Evolutionary conservation across 1,140 invertebrate species (phyloP).

Genomic region (Drosophila sucinea): DNA sequence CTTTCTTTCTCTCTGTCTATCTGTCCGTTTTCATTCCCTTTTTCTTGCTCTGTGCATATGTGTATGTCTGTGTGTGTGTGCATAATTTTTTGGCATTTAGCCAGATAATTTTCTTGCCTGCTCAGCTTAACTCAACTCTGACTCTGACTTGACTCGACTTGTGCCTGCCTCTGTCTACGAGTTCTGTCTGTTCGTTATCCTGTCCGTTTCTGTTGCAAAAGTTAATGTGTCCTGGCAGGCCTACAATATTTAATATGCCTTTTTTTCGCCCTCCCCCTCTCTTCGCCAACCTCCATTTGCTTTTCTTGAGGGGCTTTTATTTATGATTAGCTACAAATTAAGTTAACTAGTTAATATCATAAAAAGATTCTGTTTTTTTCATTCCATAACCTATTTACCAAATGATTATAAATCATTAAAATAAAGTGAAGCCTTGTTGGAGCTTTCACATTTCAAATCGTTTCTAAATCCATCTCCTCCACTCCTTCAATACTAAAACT

Average conservation of each 20-base stretch:
- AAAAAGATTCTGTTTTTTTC: background rate
- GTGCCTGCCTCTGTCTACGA: conserved; percentile 16
- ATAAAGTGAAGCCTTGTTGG: too few relatives aligned
- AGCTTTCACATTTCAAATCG: too few relatives aligned
- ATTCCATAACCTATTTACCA: too few relatives aligned
- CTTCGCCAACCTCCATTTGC: background rate
- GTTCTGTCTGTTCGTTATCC: conserved; percentile 32
- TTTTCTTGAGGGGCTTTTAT: background rate
- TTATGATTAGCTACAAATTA: conserved; percentile 7
- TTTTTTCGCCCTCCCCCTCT: background rate
- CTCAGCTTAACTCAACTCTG: conserved; percentile 42
- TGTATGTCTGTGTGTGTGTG: conserved; percentile 35
- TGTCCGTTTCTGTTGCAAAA: conserved; percentile 49
- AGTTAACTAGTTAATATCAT: conserved; percentile 1
- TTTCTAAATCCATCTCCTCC: too few relatives aligned
- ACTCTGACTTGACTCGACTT: conserved; percentile 31
- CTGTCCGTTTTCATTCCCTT: conserved; percentile 11
- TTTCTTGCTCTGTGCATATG: conserved; percentile 24
- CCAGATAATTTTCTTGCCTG: conserved; percentile 62
- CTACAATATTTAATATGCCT: conserved; percentile 51
- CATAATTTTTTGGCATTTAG: conserved; percentile 63
- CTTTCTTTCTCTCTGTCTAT: conserved; percentile 1
- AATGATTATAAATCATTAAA: too few relatives aligned
- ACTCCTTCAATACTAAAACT: too few relatives aligned
- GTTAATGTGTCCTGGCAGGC: conserved; percentile 53